Base-by-base conservation (phyloP, 2,797 vertebrate species). In the Ciconia nigra region DNA sequence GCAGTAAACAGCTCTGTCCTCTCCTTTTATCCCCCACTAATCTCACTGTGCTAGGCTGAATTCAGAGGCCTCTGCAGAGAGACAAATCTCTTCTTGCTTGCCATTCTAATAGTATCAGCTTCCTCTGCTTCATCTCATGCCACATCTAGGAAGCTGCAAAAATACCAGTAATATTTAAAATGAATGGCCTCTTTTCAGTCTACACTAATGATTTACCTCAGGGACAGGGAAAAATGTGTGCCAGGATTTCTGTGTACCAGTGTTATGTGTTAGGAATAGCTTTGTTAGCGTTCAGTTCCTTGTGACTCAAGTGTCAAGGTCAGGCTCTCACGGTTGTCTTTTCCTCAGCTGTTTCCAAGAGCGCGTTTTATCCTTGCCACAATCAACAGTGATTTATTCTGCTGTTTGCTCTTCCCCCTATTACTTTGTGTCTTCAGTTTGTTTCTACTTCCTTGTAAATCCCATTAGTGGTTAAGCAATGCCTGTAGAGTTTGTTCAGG, bases 1-100 rank as follows among this genome's bases (percentile, higher is more conserved):
- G 35, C 82, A 92, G 80, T 92, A 93, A 95, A 96, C 79, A 96
- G 81, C 61, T 78, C 54, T 93, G 86, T 31, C 55, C 77, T 83
- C 69, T 94, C 44, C 46, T 87, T 77, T 83, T 91, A 58, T n/a
- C 44, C 74, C 54, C 46, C 31, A 31, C 35, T 83, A 49, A 67
- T 78, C 52, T 65, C 59, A 39, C 44, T 63, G 17, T 95, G 63
- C 82, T 83, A 92, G 65, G 49, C 80, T 96, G 59, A 91, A 84
- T 62, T 96, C 55, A 77, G 82, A 87, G 76, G 59, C 77, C 69
- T 74, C 66, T 84, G 35, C 73, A 83, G 74, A 87, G 77, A 67
- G 46, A 77, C 24, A 93, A 87, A 87, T 85, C 29, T 85, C 21
- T 72, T 92, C 47, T 93, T 94, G 61, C 71, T 93, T 93, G 31